Evolutionary conservation across 2,797 vertebrate species (phyloP).

Genomic region (Pteronotus mesoamericanus): DNA sequence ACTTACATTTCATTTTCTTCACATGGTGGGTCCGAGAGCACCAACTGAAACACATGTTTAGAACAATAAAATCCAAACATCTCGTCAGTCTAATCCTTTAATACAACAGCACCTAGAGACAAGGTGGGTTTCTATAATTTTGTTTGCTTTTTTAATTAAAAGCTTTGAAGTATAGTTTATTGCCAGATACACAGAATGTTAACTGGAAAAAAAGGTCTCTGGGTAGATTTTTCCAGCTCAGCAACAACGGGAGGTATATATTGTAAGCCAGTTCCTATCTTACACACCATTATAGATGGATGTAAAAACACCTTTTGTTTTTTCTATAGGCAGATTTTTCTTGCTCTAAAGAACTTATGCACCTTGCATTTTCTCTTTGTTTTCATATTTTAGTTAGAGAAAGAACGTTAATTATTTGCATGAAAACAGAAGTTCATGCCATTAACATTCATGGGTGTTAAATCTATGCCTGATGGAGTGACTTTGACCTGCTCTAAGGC

Average conservation of each 20-base stretch:
- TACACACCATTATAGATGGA: not conserved
- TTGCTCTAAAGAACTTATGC: not conserved
- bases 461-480: not conserved
- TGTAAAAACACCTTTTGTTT: not conserved
- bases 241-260: not conserved
- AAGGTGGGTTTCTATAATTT: slow-evolving; percentile 22
- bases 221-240: slow-evolving; percentile 7
- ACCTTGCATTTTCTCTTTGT: not conserved
- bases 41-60: slow-evolving; percentile 79
- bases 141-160: slow-evolving; percentile 59
- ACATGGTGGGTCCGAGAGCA: slow-evolving; percentile 64
- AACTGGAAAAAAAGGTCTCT: slow-evolving; percentile 35
- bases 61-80: slow-evolving; percentile 68
- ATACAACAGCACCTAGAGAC: not conserved
- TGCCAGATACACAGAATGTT: slow-evolving; percentile 34
- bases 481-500: not conserved
- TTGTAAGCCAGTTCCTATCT: not conserved
- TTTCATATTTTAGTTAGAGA: slow-evolving; percentile 10
- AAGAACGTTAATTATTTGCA: not conserved
- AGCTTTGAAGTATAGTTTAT: slow-evolving; percentile 12
- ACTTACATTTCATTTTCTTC: slow-evolving; percentile 79
- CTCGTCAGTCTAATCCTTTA: slow-evolving; percentile 21
- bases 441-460: not conserved
- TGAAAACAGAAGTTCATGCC: not conserved
- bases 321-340: not conserved